These are phyloP conservation scores for Embidobia sp. DNA, from an alignment of 2,888 invertebrate species.

Conservation along the genomic window DNA sequence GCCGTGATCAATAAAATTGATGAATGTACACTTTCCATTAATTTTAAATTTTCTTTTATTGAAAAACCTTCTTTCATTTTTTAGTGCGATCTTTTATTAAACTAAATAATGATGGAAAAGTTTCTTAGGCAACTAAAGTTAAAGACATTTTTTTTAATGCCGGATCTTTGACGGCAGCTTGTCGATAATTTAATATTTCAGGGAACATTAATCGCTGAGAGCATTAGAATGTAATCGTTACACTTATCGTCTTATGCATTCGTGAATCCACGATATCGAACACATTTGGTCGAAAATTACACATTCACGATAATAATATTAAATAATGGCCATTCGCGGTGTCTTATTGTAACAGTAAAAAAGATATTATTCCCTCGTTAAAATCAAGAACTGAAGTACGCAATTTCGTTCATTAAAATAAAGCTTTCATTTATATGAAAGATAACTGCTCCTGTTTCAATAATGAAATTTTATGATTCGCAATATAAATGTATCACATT, in stretches of 20 bases:
- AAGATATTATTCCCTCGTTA: slow-evolving; percentile 21
- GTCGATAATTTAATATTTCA: slow-evolving; percentile 34
- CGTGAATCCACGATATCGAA: slow-evolving; percentile 3
- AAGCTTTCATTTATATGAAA: slow-evolving; percentile 20
- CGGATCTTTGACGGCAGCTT: not conserved
- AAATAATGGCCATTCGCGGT: not conserved
- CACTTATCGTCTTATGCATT: not conserved
- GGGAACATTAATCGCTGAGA: slow-evolving; percentile 19
- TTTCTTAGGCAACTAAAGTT: slow-evolving; percentile 21
- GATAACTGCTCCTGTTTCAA: slow-evolving; percentile 8
- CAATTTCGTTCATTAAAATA: slow-evolving; percentile 26
- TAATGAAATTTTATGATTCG: slow-evolving; percentile 27
- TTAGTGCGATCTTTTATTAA: slow-evolving; percentile 13
- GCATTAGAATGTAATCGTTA: slow-evolving; percentile 6
- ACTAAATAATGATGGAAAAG: slow-evolving; percentile 19
- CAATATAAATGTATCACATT: no score
- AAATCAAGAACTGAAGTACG: slow-evolving; percentile 19
- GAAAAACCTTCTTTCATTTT: slow-evolving; percentile 1
- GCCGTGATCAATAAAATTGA: no score
- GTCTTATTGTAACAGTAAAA: slow-evolving; percentile 14
- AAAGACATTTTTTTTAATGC: slow-evolving; percentile 18
- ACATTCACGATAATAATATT: slow-evolving; percentile 9
- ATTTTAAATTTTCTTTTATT: not conserved
- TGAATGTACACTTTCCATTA: no score
- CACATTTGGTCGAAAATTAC: not conserved